Evolutionary conservation across 1,140 invertebrate genomes (phyloP).

Genomic region (Myzus persicae): DNA sequence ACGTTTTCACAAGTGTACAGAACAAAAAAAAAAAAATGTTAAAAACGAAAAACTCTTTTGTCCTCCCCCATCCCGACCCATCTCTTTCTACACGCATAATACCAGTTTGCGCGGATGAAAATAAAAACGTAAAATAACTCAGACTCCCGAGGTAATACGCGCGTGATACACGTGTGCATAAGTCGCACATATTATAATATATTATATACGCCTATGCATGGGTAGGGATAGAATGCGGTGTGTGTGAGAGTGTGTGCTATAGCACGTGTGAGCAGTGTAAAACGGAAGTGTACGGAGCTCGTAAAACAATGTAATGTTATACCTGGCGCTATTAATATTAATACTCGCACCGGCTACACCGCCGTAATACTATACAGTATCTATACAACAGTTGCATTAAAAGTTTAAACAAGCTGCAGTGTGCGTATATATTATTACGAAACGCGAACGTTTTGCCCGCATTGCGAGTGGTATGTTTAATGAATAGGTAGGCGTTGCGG

Average conservation of each 20-base stretch:
- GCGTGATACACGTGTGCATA: not conserved
- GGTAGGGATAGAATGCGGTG: not conserved
- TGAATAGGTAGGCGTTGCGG: not conserved
- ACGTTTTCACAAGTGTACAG: not conserved
- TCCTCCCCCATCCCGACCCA: not conserved
- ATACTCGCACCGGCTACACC: not conserved
- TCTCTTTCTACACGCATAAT: not conserved
- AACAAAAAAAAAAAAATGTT: not conserved
- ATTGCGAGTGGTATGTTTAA: not conserved
- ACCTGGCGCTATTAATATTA: constrained; percentile 46
- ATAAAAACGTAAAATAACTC: constrained; percentile 18
- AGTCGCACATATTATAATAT: constrained; percentile 13
- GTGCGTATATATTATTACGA: not conserved
- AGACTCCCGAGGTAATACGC: not conserved
- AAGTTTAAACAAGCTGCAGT: constrained; percentile 23
- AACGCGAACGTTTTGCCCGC: not conserved
- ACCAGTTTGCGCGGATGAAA: not conserved
- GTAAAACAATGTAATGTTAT: constrained; percentile 40
- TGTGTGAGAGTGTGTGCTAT: not conserved
- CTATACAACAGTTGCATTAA: not conserved
- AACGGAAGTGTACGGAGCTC: constrained; percentile 36
- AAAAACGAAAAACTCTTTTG: not conserved
- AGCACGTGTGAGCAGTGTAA: not conserved
- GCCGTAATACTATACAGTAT: not conserved
- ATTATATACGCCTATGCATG: not conserved